phyloP scores from a whole-genome alignment of 2,797 vertebrate genomes.

The Sebastes dallii region DNA sequence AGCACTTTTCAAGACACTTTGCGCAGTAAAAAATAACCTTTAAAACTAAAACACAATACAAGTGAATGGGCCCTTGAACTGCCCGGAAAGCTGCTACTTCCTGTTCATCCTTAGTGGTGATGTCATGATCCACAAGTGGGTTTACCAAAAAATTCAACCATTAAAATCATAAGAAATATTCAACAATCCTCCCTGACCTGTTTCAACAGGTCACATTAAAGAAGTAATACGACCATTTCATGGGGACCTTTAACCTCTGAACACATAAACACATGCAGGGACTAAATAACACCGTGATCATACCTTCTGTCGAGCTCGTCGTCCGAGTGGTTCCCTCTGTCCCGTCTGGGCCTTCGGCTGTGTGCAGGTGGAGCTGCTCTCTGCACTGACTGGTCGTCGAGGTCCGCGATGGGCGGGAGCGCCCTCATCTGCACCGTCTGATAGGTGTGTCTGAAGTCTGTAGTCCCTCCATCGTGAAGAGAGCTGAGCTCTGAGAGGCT shows the following conservation, averaged over 20 bases:
- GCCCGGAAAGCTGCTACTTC: neutral
- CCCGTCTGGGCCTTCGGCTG: conserved; percentile 54
- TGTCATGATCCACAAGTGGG: neutral
- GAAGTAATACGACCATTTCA: neutral
- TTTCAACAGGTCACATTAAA: neutral
- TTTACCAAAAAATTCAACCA: neutral
- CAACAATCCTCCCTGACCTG: neutral
- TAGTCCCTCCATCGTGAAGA: conserved; percentile 88
- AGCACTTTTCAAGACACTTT: neutral
- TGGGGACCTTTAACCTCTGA: neutral
- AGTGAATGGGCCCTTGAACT: neutral
- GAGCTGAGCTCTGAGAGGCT: conserved; percentile 97
- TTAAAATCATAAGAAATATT: neutral
- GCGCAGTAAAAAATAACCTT: neutral
- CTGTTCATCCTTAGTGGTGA: neutral
- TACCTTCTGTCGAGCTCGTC: conserved; percentile 80
- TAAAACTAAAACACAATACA: neutral
- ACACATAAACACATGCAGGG: neutral
- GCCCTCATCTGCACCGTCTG: conserved; percentile 89
- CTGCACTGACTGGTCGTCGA: conserved; percentile 78
- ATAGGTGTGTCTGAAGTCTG: conserved; percentile 89
- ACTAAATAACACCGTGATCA: neutral
- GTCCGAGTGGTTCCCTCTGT: conserved; percentile 69
- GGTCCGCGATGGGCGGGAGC: conserved; percentile 85
- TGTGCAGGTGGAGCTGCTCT: conserved; percentile 46